Evolutionary conservation across 2,888 invertebrate genomes (phyloP).

Genomic region (Apamea anceps): DNA sequence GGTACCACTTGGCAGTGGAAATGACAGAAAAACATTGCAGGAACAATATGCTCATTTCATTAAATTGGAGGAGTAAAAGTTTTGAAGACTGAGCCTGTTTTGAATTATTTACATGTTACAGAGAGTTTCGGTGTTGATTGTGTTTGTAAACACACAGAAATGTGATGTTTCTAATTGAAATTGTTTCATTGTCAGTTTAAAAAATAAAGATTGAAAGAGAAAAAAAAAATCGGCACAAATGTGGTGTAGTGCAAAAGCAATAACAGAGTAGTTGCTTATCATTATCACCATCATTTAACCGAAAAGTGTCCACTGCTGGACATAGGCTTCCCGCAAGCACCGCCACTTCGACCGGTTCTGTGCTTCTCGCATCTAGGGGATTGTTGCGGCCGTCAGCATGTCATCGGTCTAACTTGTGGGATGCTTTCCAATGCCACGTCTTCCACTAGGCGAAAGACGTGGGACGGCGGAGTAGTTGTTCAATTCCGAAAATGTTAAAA

Average conservation of each 20-base stretch:
- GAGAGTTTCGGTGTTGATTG: not conserved
- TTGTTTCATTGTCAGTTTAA: not conserved
- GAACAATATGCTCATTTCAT: constrained; percentile 20
- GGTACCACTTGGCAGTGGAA: not conserved
- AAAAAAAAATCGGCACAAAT: not conserved
- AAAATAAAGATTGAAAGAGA: not conserved
- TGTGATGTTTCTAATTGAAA: not conserved
- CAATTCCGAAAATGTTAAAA: not conserved
- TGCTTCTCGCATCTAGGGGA: not conserved
- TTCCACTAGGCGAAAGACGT: not conserved
- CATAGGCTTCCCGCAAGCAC: not conserved
- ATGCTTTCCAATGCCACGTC: not conserved
- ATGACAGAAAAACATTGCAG: constrained; percentile 19
- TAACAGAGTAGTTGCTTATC: not conserved
- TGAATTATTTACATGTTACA: constrained; percentile 11
- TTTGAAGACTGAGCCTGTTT: constrained; percentile 14
- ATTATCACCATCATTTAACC: not conserved
- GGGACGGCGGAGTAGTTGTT: not conserved
- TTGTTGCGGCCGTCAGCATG: not conserved
- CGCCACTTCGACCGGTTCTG: not conserved
- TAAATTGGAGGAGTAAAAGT: constrained; percentile 8
- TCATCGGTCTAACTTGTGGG: not conserved
- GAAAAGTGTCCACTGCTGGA: not conserved
- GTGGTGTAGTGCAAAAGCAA: not conserved
- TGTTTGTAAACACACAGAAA: constrained; percentile 5